Evolutionary conservation across 2,888 invertebrate genomes (phyloP).

Genomic region (Hyalella azteca): DNA sequence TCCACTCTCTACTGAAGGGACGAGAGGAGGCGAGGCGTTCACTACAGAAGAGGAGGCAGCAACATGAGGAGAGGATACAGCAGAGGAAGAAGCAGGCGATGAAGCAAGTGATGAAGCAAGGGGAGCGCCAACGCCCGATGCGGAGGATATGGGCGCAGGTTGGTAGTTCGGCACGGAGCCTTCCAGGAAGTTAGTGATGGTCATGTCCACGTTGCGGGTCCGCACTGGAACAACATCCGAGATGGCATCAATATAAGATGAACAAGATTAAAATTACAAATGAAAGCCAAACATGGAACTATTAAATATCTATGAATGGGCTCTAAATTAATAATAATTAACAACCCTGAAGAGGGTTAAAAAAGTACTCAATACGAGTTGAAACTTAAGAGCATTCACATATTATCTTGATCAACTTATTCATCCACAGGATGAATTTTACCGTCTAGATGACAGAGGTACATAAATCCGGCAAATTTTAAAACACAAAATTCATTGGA

Average conservation of each 20-base stretch:
- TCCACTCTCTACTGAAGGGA: slow-evolving; percentile 17
- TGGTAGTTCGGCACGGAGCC: slow-evolving; percentile 72
- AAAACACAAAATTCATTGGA: no score
- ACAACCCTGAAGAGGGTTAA: no score
- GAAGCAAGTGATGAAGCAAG: neutral
- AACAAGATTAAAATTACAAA: neutral
- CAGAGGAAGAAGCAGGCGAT: neutral
- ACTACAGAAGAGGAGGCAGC: slow-evolving; percentile 29
- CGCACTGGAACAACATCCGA: slow-evolving; percentile 67
- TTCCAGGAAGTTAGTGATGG: slow-evolving; percentile 81
- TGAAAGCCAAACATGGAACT: neutral
- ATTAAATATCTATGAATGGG: no score
- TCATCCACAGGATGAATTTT: no score
- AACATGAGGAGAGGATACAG: neutral
- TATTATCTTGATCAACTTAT: no score
- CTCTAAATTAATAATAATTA: no score
- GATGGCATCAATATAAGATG: neutral
- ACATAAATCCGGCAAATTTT: no score
- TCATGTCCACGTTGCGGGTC: slow-evolving; percentile 78
- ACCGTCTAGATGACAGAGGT: no score
- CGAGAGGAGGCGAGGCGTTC: slow-evolving; percentile 27
- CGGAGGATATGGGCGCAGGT: slow-evolving; percentile 49
- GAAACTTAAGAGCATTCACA: no score
- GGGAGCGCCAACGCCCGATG: neutral
- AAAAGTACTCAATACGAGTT: no score